Evolutionary conservation across 2,113 vertebrate species (phyloP), one percentile per base, ranked within the genome.

Genomic region (Sinocyclocheilus maitianheensis): DNA sequence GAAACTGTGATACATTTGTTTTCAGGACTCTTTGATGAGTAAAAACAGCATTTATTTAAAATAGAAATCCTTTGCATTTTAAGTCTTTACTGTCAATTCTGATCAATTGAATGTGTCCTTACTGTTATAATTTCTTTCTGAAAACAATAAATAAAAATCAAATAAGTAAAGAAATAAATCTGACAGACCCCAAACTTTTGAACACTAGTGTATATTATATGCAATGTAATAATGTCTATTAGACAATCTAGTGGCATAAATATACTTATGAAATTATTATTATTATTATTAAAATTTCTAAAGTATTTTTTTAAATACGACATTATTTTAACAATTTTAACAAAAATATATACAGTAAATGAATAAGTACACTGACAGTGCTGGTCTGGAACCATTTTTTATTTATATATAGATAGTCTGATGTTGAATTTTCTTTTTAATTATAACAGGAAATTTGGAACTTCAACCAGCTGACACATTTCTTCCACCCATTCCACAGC

Each of bases 401-500:
- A 34, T 34, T 34, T 34, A 34, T 34, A 43, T 9, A 43, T n/a
- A 40, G 37, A 12, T 11, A 74, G 11, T 37, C 8, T 9, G 14
- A 34, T 16, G 65, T 34, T 34, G 14, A 37, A 5, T 40, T 40
- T 7, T 67, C 26, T 67, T 71, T 18, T 18, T 9, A 10, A 74
- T 48, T n/a, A 26, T 76, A 48, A 76, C 43, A 26, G 74, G 43
- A 76, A 76, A 51, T 51, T 76, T 7, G 43, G 74, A 76, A 76
- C 26, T 51, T 76, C 37, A 76, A 51, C 74, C 20, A 0, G 12
- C 12, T 51, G 74, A 76, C 74, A 75, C 43, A 76, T 76, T 51
- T 51, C 12, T 51, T 76, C 74, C 74, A 76, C 74, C 74, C 43
- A 26, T 76, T 26, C 79, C 79, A 65, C 79, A 81, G 18, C 14